phyloP scores from a whole-genome alignment of 2,888 invertebrate genomes.

The Diarsia mendica region DNA sequence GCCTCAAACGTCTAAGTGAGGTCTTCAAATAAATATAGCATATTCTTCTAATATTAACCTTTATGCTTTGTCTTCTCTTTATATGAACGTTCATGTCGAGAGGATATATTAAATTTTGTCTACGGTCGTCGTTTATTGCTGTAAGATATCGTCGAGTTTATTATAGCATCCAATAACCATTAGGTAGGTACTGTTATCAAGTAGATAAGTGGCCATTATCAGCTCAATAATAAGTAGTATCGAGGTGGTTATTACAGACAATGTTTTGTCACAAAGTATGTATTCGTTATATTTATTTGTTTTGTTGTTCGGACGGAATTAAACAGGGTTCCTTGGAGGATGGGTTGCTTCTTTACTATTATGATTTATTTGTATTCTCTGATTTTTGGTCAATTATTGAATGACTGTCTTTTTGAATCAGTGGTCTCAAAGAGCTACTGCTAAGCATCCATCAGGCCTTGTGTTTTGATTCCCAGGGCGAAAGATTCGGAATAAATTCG shows the following conservation, averaged over 20 bases:
- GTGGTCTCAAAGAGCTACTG: neutral
- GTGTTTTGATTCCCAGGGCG: neutral
- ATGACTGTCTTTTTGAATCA: neutral
- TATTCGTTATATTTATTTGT: neutral
- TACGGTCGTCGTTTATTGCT: neutral
- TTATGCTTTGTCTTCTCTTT: neutral
- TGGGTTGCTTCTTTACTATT: neutral
- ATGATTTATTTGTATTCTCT: neutral
- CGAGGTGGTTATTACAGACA: slow-evolving; percentile 34
- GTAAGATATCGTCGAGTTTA: slow-evolving; percentile 4
- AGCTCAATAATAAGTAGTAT: slow-evolving; percentile 52
- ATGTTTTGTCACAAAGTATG: slow-evolving; percentile 39
- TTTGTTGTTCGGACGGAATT: neutral
- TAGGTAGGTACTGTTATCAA: slow-evolving; percentile 54
- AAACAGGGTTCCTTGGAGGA: neutral
- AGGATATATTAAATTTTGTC: neutral
- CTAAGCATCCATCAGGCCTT: no score
- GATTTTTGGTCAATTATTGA: neutral
- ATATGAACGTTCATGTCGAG: no score
- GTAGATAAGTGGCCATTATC: slow-evolving; percentile 60
- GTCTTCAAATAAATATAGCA: neutral
- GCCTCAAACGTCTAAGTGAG: neutral
- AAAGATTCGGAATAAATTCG: neutral
- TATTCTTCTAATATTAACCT: neutral
- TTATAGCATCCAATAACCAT: slow-evolving; percentile 49